A percentile compares a stretch with the other conserved stretches of the same genome.
Conservation (phyloP, 2,888 invertebrate species). For the Dynastes grantii region DNA sequence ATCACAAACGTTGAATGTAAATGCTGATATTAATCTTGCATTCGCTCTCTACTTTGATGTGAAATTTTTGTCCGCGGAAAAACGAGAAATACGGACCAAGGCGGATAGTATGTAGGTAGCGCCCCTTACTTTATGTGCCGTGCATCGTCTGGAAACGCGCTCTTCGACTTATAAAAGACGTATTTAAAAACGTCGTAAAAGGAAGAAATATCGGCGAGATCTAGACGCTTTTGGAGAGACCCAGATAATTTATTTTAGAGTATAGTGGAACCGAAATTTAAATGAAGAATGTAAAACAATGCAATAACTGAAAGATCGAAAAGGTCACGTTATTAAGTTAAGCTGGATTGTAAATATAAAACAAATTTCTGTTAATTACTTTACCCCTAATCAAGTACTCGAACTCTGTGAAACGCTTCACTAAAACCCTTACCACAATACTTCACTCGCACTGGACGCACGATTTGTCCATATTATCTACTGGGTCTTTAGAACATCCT, state of each 20-base stretch:
- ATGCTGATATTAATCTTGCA: slow-evolving; percentile 40
- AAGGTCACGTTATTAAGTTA: too few species aligned
- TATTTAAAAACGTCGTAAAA: slow-evolving; percentile 35
- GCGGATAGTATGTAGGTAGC: not conserved
- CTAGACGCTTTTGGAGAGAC: not conserved
- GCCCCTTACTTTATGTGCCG: not conserved
- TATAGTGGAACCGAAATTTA: not conserved
- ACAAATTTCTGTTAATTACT: too few species aligned
- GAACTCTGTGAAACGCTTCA: too few species aligned
- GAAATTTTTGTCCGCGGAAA: slow-evolving; percentile 15
- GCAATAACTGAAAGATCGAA: too few species aligned
- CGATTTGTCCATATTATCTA: too few species aligned
- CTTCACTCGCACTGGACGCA: too few species aligned
- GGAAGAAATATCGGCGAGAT: slow-evolving; percentile 22
- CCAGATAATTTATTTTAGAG: slow-evolving; percentile 5
- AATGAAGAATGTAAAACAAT: not conserved
- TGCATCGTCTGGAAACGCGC: not conserved
- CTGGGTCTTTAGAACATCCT: too few species aligned
- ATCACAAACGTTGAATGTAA: slow-evolving; percentile 34
- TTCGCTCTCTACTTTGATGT: slow-evolving; percentile 29
- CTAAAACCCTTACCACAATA: too few species aligned
- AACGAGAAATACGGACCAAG: slow-evolving; percentile 4
- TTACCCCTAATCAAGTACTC: too few species aligned
- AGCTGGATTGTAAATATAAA: too few species aligned
- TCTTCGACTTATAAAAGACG: slow-evolving; percentile 8